Percentiles rank a stretch among this genome's conserved stretches.
Conservation (phyloP, 2,113 vertebrate genomes). For the Ploceus nigricollis region DNA sequence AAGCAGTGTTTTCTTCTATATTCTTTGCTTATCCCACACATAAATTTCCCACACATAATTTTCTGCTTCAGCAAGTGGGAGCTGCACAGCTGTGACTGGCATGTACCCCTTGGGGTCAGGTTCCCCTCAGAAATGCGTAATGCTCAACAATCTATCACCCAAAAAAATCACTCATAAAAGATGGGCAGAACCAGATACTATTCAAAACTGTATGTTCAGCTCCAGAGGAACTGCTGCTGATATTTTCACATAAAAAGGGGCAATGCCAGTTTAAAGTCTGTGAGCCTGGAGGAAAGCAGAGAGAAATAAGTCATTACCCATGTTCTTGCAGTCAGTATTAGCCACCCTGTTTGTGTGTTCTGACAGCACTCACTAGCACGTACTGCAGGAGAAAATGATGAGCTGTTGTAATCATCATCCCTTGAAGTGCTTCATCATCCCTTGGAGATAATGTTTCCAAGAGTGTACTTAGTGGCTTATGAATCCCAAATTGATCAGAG, state of each 20-base stretch:
- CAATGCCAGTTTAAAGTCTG: not conserved
- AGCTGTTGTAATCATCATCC: slow-evolving; percentile 23
- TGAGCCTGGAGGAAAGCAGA: not conserved
- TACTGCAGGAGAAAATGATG: not conserved
- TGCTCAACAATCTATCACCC: not conserved
- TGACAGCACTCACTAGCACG: not conserved
- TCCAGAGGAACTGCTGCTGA: not conserved
- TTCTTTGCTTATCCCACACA: not conserved
- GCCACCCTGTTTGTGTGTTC: not conserved
- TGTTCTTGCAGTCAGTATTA: not conserved
- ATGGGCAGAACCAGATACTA: not conserved
- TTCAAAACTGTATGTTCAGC: not conserved
- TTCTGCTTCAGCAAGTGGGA: not conserved
- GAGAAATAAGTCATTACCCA: not conserved
- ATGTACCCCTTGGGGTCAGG: not conserved
- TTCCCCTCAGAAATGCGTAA: not conserved
- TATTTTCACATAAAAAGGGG: not conserved
- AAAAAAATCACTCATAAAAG: not conserved
- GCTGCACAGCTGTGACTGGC: not conserved
- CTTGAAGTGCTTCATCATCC: slow-evolving; percentile 18
- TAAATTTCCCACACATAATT: not conserved
- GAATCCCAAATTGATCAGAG: slow-evolving; percentile 7
- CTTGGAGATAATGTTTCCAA: slow-evolving; percentile 5
- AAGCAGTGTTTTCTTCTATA: not conserved
- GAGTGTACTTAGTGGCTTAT: not conserved